phyloP scores from a whole-genome alignment of 1,140 invertebrate species.

The Atta texana region DNA sequence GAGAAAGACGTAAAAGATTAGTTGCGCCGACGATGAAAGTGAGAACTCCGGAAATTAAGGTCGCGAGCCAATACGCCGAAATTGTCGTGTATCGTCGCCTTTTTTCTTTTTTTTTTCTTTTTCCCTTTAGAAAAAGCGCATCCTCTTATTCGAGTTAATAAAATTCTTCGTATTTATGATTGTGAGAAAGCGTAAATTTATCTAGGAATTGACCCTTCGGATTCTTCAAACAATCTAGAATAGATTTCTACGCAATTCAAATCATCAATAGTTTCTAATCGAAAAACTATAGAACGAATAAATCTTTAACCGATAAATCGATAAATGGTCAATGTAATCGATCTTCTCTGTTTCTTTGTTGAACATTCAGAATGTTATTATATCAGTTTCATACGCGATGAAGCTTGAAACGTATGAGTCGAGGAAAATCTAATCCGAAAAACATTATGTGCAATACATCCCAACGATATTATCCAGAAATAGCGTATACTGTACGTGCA shows the following conservation, averaged over 20 bases:
- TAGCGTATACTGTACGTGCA: background rate
- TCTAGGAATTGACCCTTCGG: background rate
- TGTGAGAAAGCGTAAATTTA: background rate
- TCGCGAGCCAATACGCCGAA: constrained; percentile 59
- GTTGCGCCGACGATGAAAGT: constrained; percentile 47
- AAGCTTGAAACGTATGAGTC: background rate
- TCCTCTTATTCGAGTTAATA: constrained; percentile 50
- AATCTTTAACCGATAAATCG: constrained; percentile 27
- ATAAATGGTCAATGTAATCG: constrained; percentile 18
- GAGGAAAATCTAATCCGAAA: background rate
- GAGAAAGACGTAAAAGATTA: constrained; percentile 28
- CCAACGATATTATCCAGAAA: background rate
- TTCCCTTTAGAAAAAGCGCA: too few relatives aligned
- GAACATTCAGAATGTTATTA: constrained; percentile 3
- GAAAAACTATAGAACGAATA: constrained; percentile 24
- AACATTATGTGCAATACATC: constrained; percentile 20
- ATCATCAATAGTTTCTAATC: constrained; percentile 23
- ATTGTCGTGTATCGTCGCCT: constrained; percentile 41
- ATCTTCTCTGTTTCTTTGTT: background rate
- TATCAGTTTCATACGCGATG: background rate
- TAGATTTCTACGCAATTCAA: background rate
- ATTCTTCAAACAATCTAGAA: background rate
- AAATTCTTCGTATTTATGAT: constrained; percentile 40
- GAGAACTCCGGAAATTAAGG: constrained; percentile 71
- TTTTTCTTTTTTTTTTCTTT: too few relatives aligned